Evolutionary conservation across 2,888 invertebrate genomes (phyloP).

Genomic region (Agrochola lota): DNA sequence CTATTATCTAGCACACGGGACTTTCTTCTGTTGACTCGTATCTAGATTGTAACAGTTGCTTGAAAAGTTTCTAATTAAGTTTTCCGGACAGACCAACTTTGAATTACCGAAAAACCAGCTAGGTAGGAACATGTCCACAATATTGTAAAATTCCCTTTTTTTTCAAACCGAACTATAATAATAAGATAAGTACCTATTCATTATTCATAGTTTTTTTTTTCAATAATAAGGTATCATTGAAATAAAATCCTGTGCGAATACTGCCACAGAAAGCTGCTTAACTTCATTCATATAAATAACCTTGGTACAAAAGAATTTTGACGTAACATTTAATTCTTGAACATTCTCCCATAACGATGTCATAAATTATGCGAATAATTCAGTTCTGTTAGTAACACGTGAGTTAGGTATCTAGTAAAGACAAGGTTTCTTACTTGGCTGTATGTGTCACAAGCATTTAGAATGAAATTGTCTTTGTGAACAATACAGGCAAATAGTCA

Average conservation of each 20-base stretch:
- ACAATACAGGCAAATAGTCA: neutral
- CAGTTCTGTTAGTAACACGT: neutral
- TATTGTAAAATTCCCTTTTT: neutral
- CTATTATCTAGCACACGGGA: neutral
- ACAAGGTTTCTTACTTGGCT: neutral
- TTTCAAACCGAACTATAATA: neutral
- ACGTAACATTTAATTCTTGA: neutral
- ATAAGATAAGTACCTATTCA: neutral
- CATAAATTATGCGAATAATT: neutral
- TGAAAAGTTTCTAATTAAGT: neutral
- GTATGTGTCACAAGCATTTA: neutral
- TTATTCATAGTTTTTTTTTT: neutral
- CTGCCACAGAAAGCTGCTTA: neutral
- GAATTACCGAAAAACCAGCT: neutral
- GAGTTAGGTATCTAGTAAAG: neutral
- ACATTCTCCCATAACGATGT: neutral
- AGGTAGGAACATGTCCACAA: neutral
- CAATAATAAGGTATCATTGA: too few species aligned
- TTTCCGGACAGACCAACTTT: neutral
- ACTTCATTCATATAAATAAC: neutral
- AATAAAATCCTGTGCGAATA: too few species aligned
- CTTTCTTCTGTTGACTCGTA: neutral
- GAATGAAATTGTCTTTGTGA: neutral
- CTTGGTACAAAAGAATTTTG: neutral
- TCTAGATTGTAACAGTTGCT: neutral